A percentile compares a stretch with the other conserved stretches of the same genome.
Conservation (phyloP, 2,113 vertebrate genomes). For the Myotis brandtii region DNA sequence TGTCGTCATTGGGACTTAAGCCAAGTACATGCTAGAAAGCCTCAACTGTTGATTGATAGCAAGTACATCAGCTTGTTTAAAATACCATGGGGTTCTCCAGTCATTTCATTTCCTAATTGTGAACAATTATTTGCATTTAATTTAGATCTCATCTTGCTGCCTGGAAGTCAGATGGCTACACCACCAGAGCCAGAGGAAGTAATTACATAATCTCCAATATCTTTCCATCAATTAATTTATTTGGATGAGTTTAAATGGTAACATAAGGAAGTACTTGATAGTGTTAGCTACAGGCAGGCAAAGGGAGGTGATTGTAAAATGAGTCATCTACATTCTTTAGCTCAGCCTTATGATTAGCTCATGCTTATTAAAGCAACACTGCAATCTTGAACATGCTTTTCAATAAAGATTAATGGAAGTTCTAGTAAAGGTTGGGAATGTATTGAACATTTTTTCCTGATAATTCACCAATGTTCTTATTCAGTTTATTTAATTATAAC, state of each 20-base stretch:
- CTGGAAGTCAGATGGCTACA: constrained; percentile 80
- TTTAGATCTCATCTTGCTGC: constrained; percentile 78
- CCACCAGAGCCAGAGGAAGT: constrained; percentile 77
- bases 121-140: constrained; percentile 84
- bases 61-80: constrained; percentile 76
- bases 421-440: not conserved
- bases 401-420: constrained; percentile 52
- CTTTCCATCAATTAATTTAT: constrained; percentile 83
- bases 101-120: constrained; percentile 80
- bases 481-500: constrained; percentile 55
- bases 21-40: constrained; percentile 73
- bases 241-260: constrained; percentile 81
- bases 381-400: constrained; percentile 50
- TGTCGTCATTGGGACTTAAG: constrained; percentile 61
- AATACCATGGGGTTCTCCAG: constrained; percentile 76
- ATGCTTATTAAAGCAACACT: constrained; percentile 49
- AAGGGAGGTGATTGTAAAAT: constrained; percentile 49
- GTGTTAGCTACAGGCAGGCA: constrained; percentile 72
- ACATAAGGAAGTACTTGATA: constrained; percentile 80
- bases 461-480: constrained; percentile 10
- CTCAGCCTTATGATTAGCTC: constrained; percentile 43
- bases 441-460: constrained; percentile 30
- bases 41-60: constrained; percentile 78
- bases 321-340: constrained; percentile 52
- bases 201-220: constrained; percentile 82